Evolutionary conservation across 1,140 invertebrate genomes (phyloP).

Genomic region (Drosophila subobscura): DNA sequence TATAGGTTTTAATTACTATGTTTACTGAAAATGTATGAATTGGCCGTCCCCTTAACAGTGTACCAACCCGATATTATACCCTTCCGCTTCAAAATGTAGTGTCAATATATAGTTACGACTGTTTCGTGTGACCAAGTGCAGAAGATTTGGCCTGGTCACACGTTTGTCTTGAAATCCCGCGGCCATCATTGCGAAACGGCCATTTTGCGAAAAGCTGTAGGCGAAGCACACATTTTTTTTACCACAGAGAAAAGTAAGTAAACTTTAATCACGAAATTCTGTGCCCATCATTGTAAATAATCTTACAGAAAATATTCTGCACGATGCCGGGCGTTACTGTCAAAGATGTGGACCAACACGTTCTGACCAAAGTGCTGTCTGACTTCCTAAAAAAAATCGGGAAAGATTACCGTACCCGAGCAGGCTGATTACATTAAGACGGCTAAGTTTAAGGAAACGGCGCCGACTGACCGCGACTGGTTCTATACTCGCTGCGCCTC

Average conservation of each 20-base stretch:
- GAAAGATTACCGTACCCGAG: slow-evolving; percentile 98
- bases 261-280: slow-evolving; percentile 2
- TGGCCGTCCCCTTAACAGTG: no score
- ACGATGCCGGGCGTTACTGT: slow-evolving; percentile 94
- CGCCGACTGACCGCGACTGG: slow-evolving; percentile 99
- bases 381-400: slow-evolving; percentile 98
- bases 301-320: not conserved
- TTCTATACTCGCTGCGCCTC: slow-evolving; percentile 97
- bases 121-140: not conserved
- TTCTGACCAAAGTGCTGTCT: slow-evolving; percentile 96
- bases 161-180: no score
- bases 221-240: not conserved
- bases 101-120: not conserved
- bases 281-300: not conserved
- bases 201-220: slow-evolving; percentile 7
- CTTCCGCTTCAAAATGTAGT: not conserved
- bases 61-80: no score
- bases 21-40: no score
- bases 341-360: slow-evolving; percentile 99
- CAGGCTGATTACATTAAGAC: slow-evolving; percentile 98
- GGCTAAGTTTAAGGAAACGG: slow-evolving; percentile 96
- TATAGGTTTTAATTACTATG: no score
- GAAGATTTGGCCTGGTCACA: not conserved
- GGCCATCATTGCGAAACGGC: not conserved
- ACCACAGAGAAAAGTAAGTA: not conserved